Conservation (phyloP, 2,797 vertebrate genomes). For the Galago senegalensis region DNA sequence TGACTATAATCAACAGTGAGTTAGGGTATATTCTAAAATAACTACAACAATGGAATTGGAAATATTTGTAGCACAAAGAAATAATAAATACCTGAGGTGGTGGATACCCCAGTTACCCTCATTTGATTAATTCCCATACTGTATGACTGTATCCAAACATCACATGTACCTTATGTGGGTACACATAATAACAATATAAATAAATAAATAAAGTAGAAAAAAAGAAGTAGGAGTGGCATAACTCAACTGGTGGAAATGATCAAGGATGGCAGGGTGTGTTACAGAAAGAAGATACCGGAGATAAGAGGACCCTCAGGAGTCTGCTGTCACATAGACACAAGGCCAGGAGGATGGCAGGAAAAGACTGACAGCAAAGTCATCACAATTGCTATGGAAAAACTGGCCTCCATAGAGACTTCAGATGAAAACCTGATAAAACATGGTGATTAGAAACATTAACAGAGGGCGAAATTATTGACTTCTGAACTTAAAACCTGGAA, state of each 20-base stretch:
- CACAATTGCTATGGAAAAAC: background rate
- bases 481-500: background rate
- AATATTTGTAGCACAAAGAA: too few relatives aligned
- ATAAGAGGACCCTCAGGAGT: background rate
- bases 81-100: too few relatives aligned
- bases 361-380: background rate
- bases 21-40: too few relatives aligned
- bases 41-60: too few relatives aligned
- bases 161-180: too few relatives aligned
- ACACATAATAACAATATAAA: too few relatives aligned
- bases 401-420: background rate
- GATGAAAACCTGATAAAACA: slow-evolving; percentile 11
- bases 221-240: background rate
- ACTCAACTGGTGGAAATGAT: background rate
- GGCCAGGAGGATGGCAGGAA: fast-evolving
- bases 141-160: too few relatives aligned
- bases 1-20: too few relatives aligned
- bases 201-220: too few relatives aligned
- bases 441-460: background rate
- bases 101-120: too few relatives aligned
- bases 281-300: background rate
- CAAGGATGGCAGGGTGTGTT: background rate
- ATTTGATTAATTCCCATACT: too few relatives aligned
- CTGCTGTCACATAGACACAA: background rate
- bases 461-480: background rate